Conservation (phyloP, 2,888 invertebrate genomes). For the Lutraria lutraria region DNA sequence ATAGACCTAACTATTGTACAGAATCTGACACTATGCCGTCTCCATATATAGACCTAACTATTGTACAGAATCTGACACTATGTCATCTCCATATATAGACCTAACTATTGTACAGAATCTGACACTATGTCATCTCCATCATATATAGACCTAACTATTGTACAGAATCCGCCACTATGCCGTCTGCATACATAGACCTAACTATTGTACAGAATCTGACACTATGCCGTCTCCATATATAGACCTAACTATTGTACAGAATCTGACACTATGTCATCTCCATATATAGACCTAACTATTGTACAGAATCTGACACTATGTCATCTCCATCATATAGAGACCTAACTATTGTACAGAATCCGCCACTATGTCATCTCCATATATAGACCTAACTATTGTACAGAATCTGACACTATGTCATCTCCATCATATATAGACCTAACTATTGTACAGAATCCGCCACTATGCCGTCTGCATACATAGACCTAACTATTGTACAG, state of each 20-base stretch:
- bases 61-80: background rate
- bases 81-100: slow-evolving; percentile 2
- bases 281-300: slow-evolving; percentile 4
- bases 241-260: background rate
- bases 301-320: background rate
- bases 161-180: background rate
- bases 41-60: slow-evolving; percentile 1
- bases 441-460: background rate
- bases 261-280: background rate
- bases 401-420: background rate
- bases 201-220: background rate
- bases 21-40: background rate
- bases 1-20: slow-evolving; percentile 1
- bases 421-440: slow-evolving; percentile 9
- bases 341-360: background rate
- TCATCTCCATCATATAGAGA: slow-evolving; percentile 4
- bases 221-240: slow-evolving; percentile 11
- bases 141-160: background rate
- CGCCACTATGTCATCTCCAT: background rate
- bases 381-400: background rate
- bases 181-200: slow-evolving; percentile 13
- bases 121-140: background rate
- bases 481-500: background rate
- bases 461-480: slow-evolving; percentile 12
- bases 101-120: background rate